phyloP scores from a whole-genome alignment of 2,888 invertebrate species.

The Phyto melanocephala region DNA sequence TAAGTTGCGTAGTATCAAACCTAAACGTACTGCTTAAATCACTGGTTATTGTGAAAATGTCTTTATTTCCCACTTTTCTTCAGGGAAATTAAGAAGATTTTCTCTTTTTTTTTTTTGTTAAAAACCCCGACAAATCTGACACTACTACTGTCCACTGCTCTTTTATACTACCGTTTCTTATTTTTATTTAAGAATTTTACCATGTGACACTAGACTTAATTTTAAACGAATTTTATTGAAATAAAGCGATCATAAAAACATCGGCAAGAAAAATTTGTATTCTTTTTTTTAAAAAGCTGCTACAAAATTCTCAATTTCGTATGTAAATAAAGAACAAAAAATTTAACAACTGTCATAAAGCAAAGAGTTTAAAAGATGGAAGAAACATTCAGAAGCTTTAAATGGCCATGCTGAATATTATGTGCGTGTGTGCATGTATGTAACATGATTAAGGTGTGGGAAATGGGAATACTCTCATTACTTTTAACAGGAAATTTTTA shows the following conservation, averaged over 20 bases:
- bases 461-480: too few species aligned
- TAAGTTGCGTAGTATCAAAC: slow-evolving; percentile 45
- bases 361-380: too few species aligned
- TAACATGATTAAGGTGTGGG: too few species aligned
- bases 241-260: slow-evolving; percentile 38
- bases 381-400: too few species aligned
- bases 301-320: too few species aligned
- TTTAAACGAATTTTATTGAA: slow-evolving; percentile 45
- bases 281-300: too few species aligned
- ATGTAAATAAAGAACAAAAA: too few species aligned
- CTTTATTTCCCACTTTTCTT: slow-evolving; percentile 15
- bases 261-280: too few species aligned
- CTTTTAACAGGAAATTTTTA: too few species aligned
- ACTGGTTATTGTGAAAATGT: slow-evolving; percentile 35
- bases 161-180: not conserved
- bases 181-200: not conserved
- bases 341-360: too few species aligned
- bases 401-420: too few species aligned
- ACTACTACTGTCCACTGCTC: slow-evolving; percentile 25
- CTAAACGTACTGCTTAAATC: slow-evolving; percentile 46
- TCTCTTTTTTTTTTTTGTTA: not conserved
- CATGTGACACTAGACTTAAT: slow-evolving; percentile 6
- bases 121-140: not conserved
- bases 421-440: too few species aligned
- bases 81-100: slow-evolving; percentile 30